Base-by-base conservation (phyloP, 2,113 vertebrate genomes). In the Podiceps cristatus region DNA sequence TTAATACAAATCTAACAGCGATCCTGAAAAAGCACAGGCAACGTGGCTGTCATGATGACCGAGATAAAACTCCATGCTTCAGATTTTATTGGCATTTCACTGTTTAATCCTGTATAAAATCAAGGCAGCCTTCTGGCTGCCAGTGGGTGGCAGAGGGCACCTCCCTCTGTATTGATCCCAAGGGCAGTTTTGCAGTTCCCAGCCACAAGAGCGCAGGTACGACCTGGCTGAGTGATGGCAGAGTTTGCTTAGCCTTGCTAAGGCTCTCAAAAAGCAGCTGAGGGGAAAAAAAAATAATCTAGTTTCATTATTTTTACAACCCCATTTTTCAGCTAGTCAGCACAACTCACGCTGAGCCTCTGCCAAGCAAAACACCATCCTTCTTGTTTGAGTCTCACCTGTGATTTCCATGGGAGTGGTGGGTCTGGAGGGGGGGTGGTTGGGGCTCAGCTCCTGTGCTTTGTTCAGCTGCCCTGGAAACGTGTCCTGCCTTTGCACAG, bases 241-340 rank as follows among this genome's bases (percentile, higher is more conserved):
- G 45, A 83, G 74, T 66, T 66, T 85, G 24, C 17, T 88, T 35
- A 52, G 56, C 73, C 64, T 68, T 29, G 33, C 44, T 45, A 69
- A 77, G 55, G 47, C 45, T 16, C 50, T 88, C 1, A 0, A 52
- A 88, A 82, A 77, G 74, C 63, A 96, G 42, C 60, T 77, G 58
- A 12, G 24, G 13, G 15, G 24, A 13, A 44, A 7, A 25, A 14
- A 18, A 23, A 63, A 11, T 24, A 25, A 25, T 87, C 45, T 37
- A 60, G 29, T 53, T 91, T 72, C 20, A 7, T 66, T 90, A 37
- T 91, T 96, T 93, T 91, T 86, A 89, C 62, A 69, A 56, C 73
- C 64, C 84, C 10, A 56, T 86, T 93, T 94, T 94, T 89, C 73
- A 89, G 33, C 91, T 67, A 10, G 6, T 85, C 97, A 90, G 95